Evolutionary conservation across 2,888 invertebrate genomes (phyloP).

Genomic region (Nysson spinosus): DNA sequence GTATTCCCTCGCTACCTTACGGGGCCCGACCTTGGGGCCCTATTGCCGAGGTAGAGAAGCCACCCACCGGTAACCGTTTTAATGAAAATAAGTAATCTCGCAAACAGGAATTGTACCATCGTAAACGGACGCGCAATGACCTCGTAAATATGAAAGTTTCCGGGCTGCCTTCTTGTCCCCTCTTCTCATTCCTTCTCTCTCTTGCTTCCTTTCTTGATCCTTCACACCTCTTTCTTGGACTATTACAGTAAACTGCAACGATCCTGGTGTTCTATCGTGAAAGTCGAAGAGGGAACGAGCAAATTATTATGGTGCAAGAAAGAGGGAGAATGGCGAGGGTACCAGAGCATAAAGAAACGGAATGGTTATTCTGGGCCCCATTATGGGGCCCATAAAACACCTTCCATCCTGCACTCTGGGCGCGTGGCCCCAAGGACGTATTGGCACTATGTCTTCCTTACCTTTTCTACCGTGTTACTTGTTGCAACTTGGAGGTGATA

Average conservation of each 20-base stretch:
- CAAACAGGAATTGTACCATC: slow-evolving; percentile 72
- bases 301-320: neutral
- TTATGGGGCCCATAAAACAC: slow-evolving; percentile 72
- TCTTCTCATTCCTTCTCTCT: slow-evolving; percentile 3
- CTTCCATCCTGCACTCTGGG: slow-evolving; percentile 60
- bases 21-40: slow-evolving; percentile 50
- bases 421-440: slow-evolving; percentile 73
- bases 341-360: slow-evolving; percentile 49
- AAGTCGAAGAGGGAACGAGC: slow-evolving; percentile 14
- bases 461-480: slow-evolving; percentile 14
- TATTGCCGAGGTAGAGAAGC: slow-evolving; percentile 17
- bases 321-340: slow-evolving; percentile 20
- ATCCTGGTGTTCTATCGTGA: slow-evolving; percentile 4
- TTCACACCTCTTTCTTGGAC: neutral
- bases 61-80: slow-evolving; percentile 68
- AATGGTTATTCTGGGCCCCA: slow-evolving; percentile 67
- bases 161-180: slow-evolving; percentile 16
- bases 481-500: neutral
- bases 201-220: slow-evolving; percentile 1
- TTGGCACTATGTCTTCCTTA: slow-evolving; percentile 52
- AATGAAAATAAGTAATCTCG: slow-evolving; percentile 74
- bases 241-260: slow-evolving; percentile 26
- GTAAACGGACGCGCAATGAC: slow-evolving; percentile 69
- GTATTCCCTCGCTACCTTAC: slow-evolving; percentile 52
- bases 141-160: slow-evolving; percentile 74